Base-by-base conservation (phyloP, 1,140 invertebrate species). In the Plectrocnemia conspersa region DNA sequence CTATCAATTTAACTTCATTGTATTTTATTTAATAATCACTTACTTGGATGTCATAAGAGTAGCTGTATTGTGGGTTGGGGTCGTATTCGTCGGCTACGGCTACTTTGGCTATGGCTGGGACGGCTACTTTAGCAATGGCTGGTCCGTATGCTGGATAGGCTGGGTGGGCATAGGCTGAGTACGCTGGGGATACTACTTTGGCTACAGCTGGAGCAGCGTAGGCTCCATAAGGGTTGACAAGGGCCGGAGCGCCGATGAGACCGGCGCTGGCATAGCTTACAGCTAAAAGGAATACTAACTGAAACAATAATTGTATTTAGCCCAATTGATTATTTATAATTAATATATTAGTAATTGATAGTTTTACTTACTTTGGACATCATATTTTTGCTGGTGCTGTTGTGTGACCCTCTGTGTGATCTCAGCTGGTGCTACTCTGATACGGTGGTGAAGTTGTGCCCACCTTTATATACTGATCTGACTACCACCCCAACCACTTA, bases 51-150 rank as follows among this genome's bases (percentile, higher is more conserved):
- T 77, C 73, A 59, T 80, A 80, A 52, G 74, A 77, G 70, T 70
- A 80, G 58, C 71, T 74, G 65, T 78, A 79, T 64, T 78, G 75
- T 21, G 77, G 77, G 66, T 79, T 74, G 18, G 77, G 76, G 65
- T 79, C 77, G 63, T 77, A 79, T 44, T 73, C 71, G 45, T 71
- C 74, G 18, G 72, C 68, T 3, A 52, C 69, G 16, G 70, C 73
- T 50, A 72, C 73, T 46, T 75, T 74, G 38, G 72, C 73, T 3
- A 74, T 63, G 11, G 68, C 67, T 6, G 67, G 61, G 2, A 58
- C 63, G 2, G 46, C 49, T 33, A 53, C 54, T 25, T 58, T 56
- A 11, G 47, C 32, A 9, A 36, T 22, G 16, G 54, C 49, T 27
- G 36, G 50, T n/a, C 21, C 35, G 36, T 40, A 40, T 10, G 7